Evolutionary conservation across 1,140 invertebrate genomes (phyloP).

Genomic region (Dreissena polymorpha): DNA sequence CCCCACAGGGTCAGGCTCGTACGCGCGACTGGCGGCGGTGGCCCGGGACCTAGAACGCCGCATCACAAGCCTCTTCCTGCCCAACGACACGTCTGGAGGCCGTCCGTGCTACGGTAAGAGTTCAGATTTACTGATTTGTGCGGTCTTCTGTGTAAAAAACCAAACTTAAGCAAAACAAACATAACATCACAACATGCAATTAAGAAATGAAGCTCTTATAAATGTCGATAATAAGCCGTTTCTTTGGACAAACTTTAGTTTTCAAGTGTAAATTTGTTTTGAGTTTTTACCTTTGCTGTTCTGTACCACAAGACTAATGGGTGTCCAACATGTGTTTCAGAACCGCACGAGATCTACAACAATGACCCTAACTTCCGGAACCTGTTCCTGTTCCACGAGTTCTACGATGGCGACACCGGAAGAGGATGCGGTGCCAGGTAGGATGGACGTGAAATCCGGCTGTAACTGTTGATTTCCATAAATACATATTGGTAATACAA

Average conservation of each 20-base stretch:
- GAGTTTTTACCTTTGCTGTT: too few species aligned
- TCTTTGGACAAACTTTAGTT: too few species aligned
- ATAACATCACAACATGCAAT: too few species aligned
- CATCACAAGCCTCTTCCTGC: conserved; percentile 74
- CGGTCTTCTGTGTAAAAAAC: too few species aligned
- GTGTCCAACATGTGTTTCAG: conserved; percentile 51
- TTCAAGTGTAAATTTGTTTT: too few species aligned
- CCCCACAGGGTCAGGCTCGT: conserved; percentile 73
- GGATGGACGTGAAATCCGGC: too few species aligned
- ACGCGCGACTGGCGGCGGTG: conserved; percentile 73
- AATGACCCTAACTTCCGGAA: conserved; percentile 75
- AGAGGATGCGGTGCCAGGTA: conserved; percentile 72
- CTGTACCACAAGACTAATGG: too few species aligned
- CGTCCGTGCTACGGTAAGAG: conserved; percentile 77
- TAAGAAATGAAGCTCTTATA: too few species aligned
- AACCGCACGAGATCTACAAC: conserved; percentile 68
- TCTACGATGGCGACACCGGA: conserved; percentile 72
- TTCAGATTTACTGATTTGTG: too few species aligned
- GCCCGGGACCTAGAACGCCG: conserved; percentile 70
- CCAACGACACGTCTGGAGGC: conserved; percentile 71
- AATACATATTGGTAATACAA: not conserved
- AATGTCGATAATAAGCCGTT: too few species aligned
- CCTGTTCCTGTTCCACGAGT: conserved; percentile 76
- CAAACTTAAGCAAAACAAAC: too few species aligned
- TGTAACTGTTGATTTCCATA: not conserved